phyloP scores from a whole-genome alignment of 2,113 vertebrate species.

The Salminus brasiliensis region DNA sequence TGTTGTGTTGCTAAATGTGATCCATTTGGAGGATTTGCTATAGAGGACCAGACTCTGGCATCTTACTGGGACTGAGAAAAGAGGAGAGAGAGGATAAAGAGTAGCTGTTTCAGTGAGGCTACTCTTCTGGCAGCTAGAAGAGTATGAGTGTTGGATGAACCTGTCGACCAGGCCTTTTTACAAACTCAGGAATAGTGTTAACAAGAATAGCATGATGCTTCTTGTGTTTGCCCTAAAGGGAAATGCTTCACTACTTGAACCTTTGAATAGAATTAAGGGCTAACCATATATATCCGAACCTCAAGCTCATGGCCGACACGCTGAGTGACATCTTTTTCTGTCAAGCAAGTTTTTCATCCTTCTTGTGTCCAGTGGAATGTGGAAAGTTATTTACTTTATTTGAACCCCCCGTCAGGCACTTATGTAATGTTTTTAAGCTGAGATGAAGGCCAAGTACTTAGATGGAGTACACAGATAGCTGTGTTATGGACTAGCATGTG shows the following conservation, averaged over 20 bases:
- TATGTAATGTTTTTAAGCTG: conserved; percentile 5
- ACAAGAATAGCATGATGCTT: background rate
- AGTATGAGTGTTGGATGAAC: background rate
- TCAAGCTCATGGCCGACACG: background rate
- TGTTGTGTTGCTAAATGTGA: too few species aligned
- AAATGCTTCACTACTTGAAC: background rate
- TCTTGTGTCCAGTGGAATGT: conserved; percentile 40
- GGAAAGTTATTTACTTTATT: conserved; percentile 4
- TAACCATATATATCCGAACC: background rate
- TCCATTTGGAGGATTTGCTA: too few species aligned
- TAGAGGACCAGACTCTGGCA: too few species aligned
- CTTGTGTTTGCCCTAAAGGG: background rate
- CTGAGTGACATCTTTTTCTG: conserved; percentile 23
- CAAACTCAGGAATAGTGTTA: background rate
- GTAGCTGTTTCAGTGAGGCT: too few species aligned
- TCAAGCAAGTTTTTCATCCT: conserved; percentile 26
- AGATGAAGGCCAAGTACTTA: background rate
- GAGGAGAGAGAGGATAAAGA: too few species aligned
- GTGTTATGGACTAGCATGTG: background rate
- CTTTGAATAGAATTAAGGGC: background rate
- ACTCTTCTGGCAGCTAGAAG: too few species aligned
- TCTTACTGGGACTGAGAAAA: too few species aligned
- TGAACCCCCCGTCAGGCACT: background rate
- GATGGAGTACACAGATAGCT: background rate
- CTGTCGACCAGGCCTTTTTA: background rate